Evolutionary conservation across 2,797 vertebrate species (phyloP).

Genomic region (Catostomus latipinnis): DNA sequence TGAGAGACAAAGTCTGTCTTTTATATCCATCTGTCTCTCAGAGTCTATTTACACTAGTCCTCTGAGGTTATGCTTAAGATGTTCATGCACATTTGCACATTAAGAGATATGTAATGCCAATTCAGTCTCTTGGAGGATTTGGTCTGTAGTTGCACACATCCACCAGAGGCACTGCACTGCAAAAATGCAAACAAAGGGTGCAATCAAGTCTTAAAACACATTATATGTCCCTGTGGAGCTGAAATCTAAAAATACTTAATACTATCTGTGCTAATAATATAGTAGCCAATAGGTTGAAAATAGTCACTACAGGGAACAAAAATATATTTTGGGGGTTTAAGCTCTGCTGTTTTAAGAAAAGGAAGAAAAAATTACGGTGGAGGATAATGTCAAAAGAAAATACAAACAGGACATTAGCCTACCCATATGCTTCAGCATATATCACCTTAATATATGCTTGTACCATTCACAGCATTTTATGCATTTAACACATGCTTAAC

Average conservation of each 20-base stretch:
- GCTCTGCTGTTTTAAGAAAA: too few relatives aligned
- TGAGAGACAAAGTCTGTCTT: conserved; percentile 47
- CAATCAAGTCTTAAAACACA: conserved; percentile 6
- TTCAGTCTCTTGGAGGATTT: conserved; percentile 42
- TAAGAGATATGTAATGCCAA: conserved; percentile 50
- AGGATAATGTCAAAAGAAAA: too few relatives aligned
- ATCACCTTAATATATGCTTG: too few relatives aligned
- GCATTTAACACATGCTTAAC: too few relatives aligned
- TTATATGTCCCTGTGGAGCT: neutral
- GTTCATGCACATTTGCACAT: conserved; percentile 51
- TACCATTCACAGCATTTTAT: too few relatives aligned
- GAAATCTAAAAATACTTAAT: neutral
- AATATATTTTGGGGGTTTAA: too few relatives aligned
- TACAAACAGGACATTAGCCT: too few relatives aligned
- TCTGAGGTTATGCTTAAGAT: conserved; percentile 49
- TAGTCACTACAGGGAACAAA: too few relatives aligned
- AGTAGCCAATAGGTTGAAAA: too few relatives aligned
- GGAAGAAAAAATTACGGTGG: too few relatives aligned
- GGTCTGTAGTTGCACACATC: conserved; percentile 22
- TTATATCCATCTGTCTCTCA: conserved; percentile 62
- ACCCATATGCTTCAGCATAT: too few relatives aligned
- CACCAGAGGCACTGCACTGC: conserved; percentile 7
- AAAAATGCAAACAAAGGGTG: neutral
- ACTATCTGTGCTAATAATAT: neutral
- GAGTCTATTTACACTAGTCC: conserved; percentile 51